phyloP scores from a whole-genome alignment of 2,797 vertebrate genomes.

The Petrocephalus schoutedeni region DNA sequence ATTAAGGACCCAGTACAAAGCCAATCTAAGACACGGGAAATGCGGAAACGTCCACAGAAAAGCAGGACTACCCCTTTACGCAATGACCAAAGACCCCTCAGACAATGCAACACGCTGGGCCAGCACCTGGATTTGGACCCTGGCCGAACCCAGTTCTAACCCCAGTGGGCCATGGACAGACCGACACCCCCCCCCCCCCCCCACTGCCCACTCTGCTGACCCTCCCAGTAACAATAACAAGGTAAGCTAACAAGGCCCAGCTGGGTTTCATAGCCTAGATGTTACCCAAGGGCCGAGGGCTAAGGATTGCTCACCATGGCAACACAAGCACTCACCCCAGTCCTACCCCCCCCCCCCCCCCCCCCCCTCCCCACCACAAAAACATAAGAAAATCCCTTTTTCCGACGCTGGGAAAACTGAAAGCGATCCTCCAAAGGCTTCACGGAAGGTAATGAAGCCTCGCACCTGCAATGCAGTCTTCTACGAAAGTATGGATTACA shows the following conservation, averaged over 20 bases:
- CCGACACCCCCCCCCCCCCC: not conserved
- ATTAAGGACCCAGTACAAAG: not conserved
- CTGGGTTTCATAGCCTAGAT: not conserved
- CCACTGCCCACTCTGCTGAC: not conserved
- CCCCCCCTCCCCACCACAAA: not conserved
- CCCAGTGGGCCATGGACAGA: not conserved
- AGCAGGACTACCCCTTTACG: not conserved
- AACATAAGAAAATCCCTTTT: not conserved
- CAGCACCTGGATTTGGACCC: not conserved
- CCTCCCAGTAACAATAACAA: not conserved
- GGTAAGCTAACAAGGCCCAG: slow-evolving; percentile 4
- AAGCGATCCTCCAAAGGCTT: not conserved
- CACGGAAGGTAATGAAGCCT: not conserved
- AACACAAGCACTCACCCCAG: not conserved
- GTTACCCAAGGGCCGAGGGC: not conserved
- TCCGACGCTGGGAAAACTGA: not conserved
- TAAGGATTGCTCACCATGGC: not conserved
- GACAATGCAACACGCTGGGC: not conserved
- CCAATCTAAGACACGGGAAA: not conserved
- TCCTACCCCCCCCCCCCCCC: not conserved
- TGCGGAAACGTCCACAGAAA: not conserved
- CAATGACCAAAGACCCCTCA: too few relatives aligned
- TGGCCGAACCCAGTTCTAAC: not conserved
- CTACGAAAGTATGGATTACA: not conserved
- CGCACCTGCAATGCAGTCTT: not conserved